Evolutionary conservation across 2,113 vertebrate genomes (phyloP), one percentile per base, ranked within the genome.

Genomic region (Gymnobelideus leadbeateri): DNA sequence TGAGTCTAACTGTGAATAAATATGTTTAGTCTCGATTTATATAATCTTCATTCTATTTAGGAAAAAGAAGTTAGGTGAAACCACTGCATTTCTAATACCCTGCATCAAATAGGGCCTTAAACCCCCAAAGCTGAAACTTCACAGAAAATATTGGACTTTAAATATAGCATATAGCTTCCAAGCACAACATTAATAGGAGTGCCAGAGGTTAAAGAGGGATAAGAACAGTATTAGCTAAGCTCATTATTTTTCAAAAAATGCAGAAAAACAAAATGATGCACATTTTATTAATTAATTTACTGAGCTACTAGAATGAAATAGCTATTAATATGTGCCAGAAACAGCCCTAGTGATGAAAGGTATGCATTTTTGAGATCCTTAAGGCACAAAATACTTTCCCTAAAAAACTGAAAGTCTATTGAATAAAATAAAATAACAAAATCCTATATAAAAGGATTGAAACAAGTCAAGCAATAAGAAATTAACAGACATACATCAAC

Each of bases 361-460:
- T 84, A 6, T 43, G 7, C 8, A n/a, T 43, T 84, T 97, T 93
- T 96, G 91, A 94, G 61, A 91, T 28, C 68, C 61, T 21, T 28
- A 93, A 96, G 96, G 96, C 37, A 51, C 31, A 94, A 97, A 96
- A 97, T 96, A 95, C 94, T 94, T 96, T 94, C 95, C 95, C 97
- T 95, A 37, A 89, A 94, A 96, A 97, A 97, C 95, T 95, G 93
- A 97, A 97, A 96, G 94, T n/a, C 61, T 95, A 96, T 92, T 95
- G 95, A 96, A 96, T 95, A 93, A 94, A 97, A 97, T 93, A 92
- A 94, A 95, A 43, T 37, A 37, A 93, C 92, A 94, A 92, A 68
- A 37, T 68, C 11, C 61, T 25, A 11, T 94, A 95, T 96, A 93
- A 95, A 96, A 93, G 28, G 5, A 93, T 49, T 49, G 94, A 93